Evolutionary conservation across 2,113 vertebrate species (phyloP), one percentile per base, ranked within the genome.

Genomic region (Apodemus speciosus): DNA sequence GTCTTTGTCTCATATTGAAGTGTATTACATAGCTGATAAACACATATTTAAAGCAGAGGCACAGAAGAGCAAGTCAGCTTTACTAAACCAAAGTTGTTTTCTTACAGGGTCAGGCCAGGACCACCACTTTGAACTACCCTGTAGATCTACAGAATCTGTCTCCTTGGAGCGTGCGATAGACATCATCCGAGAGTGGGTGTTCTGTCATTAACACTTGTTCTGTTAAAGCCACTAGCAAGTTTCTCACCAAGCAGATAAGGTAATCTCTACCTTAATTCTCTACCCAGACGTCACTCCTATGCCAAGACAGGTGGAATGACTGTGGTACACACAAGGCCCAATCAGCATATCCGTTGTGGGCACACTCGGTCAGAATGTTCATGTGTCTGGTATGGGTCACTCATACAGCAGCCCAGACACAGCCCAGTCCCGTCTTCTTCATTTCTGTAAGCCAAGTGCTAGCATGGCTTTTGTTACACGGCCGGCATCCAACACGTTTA

Each of bases 1-100:
- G 20, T 79, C 18, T 60, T 73, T 86, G 75, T 86, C 13, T 3
- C 66, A 93, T 40, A 76, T 75, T 72, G 92, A 93, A 91, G 69
- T 71, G 95, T 25, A 89, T 80, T 64, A 85, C 73, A 71, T 46
- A 76, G 73, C 3, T 87, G 40, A 91, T 30, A 85, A 68, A 83
- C 58, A 77, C 9, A 89, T 60, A 87, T 21, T 93, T 94, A 87
- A 92, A 73, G 35, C 83, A 93, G 64, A 88, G 46, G 68, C 35
- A 88, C 0, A 79, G 27, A 91, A 75, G 40, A 85, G 60, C 14
- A 66, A 73, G 32, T 75, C n/a, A 58, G 46, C 79, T 51, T 85
- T 75, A 81, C 0, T 40, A 25, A 80, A 81, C 56, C 69, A 69
- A 43, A 95, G n/a, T 86, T 79, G 88, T 32, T 76, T 95, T 46